Conservation (phyloP, 2,797 vertebrate species). For the Hippopotamyrus pictus region DNA sequence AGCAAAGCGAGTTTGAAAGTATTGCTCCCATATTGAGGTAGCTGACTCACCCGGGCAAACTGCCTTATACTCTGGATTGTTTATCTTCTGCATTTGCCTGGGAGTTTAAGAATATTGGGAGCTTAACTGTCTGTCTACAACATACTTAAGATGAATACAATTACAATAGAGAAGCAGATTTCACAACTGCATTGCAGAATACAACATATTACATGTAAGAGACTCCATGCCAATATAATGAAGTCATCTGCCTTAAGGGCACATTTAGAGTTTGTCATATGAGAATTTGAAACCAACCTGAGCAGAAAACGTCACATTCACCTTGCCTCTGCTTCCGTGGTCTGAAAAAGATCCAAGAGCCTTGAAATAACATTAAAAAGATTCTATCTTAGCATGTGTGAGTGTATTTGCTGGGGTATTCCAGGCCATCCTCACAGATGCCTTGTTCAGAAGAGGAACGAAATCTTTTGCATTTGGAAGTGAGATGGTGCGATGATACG, state of each 20-base stretch:
- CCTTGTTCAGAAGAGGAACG: neutral
- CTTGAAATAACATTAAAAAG: neutral
- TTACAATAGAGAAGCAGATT: neutral
- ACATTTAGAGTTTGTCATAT: neutral
- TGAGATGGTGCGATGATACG: neutral
- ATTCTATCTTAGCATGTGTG: neutral
- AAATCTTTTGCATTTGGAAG: neutral
- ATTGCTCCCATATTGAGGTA: neutral
- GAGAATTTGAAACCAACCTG: neutral
- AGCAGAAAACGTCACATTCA: neutral
- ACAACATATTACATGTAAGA: neutral
- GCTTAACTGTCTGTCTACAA: neutral
- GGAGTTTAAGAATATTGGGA: neutral
- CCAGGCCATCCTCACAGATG: neutral
- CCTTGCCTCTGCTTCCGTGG: neutral
- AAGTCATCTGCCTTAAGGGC: neutral
- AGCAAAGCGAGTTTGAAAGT: neutral
- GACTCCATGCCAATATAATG: neutral
- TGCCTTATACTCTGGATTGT: neutral
- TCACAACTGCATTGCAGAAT: neutral
- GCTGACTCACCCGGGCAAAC: neutral
- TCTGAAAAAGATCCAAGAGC: neutral
- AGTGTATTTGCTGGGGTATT: neutral
- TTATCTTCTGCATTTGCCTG: neutral
- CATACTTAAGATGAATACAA: neutral